These are phyloP conservation scores for Gadus macrocephalus DNA, from an alignment of 2,113 vertebrate species.

Conservation along the genomic window DNA sequence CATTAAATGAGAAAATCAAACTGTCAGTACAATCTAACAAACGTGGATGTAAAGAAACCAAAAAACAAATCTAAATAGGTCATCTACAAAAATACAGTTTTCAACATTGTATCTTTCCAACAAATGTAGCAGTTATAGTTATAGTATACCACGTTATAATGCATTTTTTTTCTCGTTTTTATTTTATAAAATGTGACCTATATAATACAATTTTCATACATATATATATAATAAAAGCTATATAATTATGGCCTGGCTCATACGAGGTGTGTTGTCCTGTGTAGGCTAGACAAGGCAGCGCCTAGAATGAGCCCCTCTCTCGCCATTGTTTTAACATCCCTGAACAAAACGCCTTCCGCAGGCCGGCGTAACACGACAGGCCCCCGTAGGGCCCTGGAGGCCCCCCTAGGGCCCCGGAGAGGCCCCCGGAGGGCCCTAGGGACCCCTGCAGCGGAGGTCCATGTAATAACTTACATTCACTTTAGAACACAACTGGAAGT, in stretches of 20 bases:
- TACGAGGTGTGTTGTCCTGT: constrained; percentile 40
- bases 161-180: constrained; percentile 27
- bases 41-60: constrained; percentile 38
- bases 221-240: constrained; percentile 41
- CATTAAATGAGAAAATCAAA: constrained; percentile 42
- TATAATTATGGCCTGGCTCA: constrained; percentile 42
- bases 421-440: constrained; percentile 48
- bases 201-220: constrained; percentile 47
- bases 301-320: constrained; percentile 34
- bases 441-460: constrained; percentile 55
- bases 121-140: constrained; percentile 54
- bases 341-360: constrained; percentile 46
- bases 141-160: constrained; percentile 52
- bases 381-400: constrained; percentile 50
- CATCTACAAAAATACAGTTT: constrained; percentile 59
- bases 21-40: constrained; percentile 49
- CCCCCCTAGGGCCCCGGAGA: constrained; percentile 4
- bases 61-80: constrained; percentile 28
- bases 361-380: constrained; percentile 41
- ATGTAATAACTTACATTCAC: constrained; percentile 72
- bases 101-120: constrained; percentile 56
- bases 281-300: constrained; percentile 55
- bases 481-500: constrained; percentile 49
- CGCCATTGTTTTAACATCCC: constrained; percentile 38
- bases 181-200: constrained; percentile 44